Evolutionary conservation across 2,888 invertebrate genomes (phyloP), one percentile per base, ranked within the genome.

Genomic region (Ophion obscuratus): DNA sequence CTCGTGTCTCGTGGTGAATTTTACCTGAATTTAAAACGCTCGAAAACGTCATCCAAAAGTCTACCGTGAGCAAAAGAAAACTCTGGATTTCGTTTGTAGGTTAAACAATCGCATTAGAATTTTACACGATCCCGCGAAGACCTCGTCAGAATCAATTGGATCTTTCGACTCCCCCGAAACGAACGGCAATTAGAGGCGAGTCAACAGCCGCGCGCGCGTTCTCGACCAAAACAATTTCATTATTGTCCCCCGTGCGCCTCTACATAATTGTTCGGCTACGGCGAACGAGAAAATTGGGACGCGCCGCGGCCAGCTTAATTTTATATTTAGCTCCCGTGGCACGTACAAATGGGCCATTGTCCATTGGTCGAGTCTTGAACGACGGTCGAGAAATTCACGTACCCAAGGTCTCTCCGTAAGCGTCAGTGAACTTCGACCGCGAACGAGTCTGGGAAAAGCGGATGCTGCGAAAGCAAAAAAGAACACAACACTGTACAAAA

Each of bases 1-100:
- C 74, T 88, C 36, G 84, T 81, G 24, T 71, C 81, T 84, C 85
- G 78, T 75, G 24, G 61, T 73, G 75, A 82, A 68, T 68, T 70
- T 78, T n/a, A 53, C 53, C 17, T 53, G 17, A 53, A 14, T 40
- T 40, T 40, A 40, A 40, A 53, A 53, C 14, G 53, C 17, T 53
- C 3, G 53, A 53, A 53, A 53, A 4, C 53, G 53, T 53, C 53
- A 53, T 53, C 14, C 14, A 53, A 11, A 53, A 53, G 53, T 53
- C 5, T 31, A 31, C 31, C 4, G 31, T 5, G 14, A 53, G 53
- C 53, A 17, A 17, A 2, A 14, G 5, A 3, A 53, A 14, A 14
- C 53, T 53, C 53, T 40, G 40, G 40, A 57, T 57, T 57, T 24
- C 20, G 24, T 9, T 24, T 24, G 9, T 5, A 24, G 20, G 10